Evolutionary conservation across 2,797 vertebrate species (phyloP), one percentile per base, ranked within the genome.

Genomic region (Thunnus albacares): DNA sequence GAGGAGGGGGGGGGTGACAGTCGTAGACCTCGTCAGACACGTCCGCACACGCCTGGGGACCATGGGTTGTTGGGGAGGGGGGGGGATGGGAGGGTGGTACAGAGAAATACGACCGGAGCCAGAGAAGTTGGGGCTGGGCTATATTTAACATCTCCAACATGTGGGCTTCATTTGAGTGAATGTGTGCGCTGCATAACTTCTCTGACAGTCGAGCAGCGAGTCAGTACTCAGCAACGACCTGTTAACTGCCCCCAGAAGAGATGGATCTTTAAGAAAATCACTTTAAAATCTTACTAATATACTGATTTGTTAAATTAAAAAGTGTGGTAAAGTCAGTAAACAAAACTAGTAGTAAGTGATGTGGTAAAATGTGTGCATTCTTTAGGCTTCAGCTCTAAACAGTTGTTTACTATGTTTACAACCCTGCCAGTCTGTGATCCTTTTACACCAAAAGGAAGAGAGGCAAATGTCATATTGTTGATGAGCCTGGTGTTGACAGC

Each of bases 61-160:
- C 80, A 79, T 53, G 65, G 61, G 69, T 17, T 28, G 58, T 52
- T 68, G 60, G 43, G 5, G 53, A 56, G 59, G 63, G 33, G 22
- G 55, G 61, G 53, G 13, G 63, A 56, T 67, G 72, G 52, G 18
- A 41, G 45, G 52, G 24, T 22, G 41, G 78, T 14, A 47, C 53
- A 47, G 56, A 81, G 77, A 88, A 84, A 70, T 68, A 73, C 5
- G 70, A 24, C 73, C 38, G 60, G 77, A 85, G 83, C 83, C 82
- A 87, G 81, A 77, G 79, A 80, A 91, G 89, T 86, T 79, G 76
- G 80, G 63, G 87, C 79, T 41, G 66, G 41, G 86, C 88, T 96
- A 95, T 92, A 93, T 95, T 95, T 95, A 95, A 93, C 92, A 84
- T 93, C 80, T 82, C 75, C 79, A 90, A 92, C 94, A 94, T 94